phyloP scores from a whole-genome alignment of 2,888 invertebrate species.

The Anthophora plumipes region DNA sequence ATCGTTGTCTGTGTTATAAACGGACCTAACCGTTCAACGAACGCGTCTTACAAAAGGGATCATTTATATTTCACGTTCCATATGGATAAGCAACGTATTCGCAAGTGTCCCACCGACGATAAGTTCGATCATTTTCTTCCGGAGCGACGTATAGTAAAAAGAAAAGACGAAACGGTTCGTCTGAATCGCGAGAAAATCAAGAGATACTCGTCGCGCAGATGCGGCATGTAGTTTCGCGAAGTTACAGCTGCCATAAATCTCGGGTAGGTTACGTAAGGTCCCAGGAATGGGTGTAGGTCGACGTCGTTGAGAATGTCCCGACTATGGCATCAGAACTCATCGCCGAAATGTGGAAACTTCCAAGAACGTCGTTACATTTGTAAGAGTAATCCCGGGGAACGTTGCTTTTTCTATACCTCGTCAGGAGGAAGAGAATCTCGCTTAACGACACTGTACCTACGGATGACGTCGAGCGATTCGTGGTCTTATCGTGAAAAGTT shows the following conservation, averaged over 20 bases:
- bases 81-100: too few relatives aligned
- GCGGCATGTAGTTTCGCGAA: conserved; percentile 27
- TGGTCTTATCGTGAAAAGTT: background rate
- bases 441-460: conserved; percentile 48
- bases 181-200: conserved; percentile 48
- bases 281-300: conserved; percentile 20
- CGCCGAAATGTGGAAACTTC: conserved; percentile 52
- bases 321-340: conserved; percentile 19
- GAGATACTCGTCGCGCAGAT: conserved; percentile 22
- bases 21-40: too few relatives aligned
- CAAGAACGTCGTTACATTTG: conserved; percentile 42
- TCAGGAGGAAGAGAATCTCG: conserved; percentile 37
- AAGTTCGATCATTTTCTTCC: too few relatives aligned
- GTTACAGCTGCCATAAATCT: conserved; percentile 56
- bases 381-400: conserved; percentile 38
- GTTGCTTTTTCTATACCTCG: conserved; percentile 37
- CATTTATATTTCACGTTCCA: too few relatives aligned
- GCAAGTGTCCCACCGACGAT: too few relatives aligned
- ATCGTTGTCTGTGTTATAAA: too few relatives aligned
- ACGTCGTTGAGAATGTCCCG: conserved; percentile 29
- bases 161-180: background rate
- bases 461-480: conserved; percentile 21
- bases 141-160: too few relatives aligned
- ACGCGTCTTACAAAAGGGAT: too few relatives aligned
- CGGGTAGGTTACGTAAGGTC: conserved; percentile 44